Evolutionary conservation across 2,113 vertebrate genomes (phyloP).

Genomic region (Empidonax traillii): DNA sequence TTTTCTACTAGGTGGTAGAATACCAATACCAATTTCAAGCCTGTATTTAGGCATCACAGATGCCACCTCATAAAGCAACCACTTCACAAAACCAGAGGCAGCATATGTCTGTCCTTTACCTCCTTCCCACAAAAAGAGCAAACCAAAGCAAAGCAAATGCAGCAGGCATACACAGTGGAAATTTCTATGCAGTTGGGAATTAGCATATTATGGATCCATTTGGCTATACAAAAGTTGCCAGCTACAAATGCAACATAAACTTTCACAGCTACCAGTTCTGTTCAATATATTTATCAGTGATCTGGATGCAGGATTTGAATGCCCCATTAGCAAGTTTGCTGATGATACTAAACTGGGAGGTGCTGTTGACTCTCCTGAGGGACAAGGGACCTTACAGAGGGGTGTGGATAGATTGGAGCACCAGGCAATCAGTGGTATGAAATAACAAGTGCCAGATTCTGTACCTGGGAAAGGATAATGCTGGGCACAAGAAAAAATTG

Average conservation of each 20-base stretch:
- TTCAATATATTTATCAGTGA: neutral
- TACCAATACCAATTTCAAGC: neutral
- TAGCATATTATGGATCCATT: neutral
- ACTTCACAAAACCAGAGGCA: neutral
- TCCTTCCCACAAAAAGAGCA: neutral
- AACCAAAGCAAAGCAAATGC: neutral
- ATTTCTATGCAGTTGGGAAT: neutral
- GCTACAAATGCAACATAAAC: neutral
- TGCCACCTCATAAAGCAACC: neutral
- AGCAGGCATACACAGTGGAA: neutral
- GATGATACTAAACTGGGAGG: neutral
- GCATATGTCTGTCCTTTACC: neutral
- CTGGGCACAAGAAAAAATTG: accelerated
- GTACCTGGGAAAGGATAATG: neutral
- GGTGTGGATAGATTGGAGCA: neutral
- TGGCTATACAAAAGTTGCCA: neutral
- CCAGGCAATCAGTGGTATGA: accelerated
- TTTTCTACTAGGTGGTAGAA: neutral
- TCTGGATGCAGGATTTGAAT: neutral
- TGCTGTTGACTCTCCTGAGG: neutral
- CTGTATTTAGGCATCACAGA: neutral
- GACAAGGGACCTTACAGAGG: neutral
- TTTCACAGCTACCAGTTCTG: neutral
- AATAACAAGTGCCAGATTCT: neutral
- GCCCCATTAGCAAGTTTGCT: neutral